phyloP scores from a whole-genome alignment of 2,797 vertebrate genomes.

The Lacerta agilis region DNA sequence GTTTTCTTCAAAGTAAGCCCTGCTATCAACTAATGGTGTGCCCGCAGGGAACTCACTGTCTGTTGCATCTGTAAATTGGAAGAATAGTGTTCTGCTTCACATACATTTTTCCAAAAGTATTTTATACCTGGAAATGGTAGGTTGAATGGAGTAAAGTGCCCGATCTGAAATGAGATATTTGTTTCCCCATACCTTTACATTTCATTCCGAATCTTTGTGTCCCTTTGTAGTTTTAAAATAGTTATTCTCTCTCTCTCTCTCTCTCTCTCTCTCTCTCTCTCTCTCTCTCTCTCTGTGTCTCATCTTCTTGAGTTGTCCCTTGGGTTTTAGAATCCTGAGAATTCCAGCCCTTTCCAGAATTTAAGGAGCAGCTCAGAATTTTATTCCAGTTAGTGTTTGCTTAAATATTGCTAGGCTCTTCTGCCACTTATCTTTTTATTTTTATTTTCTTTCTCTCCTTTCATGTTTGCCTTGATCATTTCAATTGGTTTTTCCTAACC shows the following conservation, averaged over 20 bases:
- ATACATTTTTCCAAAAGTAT: neutral
- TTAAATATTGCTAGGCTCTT: neutral
- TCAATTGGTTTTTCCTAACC: neutral
- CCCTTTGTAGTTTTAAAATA: neutral
- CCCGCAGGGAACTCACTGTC: neutral
- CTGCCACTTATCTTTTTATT: neutral
- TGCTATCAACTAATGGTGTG: neutral
- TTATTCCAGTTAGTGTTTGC: neutral
- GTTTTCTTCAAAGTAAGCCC: neutral
- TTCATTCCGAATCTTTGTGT: neutral
- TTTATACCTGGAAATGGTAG: neutral
- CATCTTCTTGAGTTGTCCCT: neutral
- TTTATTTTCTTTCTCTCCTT: neutral
- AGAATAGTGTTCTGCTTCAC: neutral
- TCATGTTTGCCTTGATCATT: neutral
- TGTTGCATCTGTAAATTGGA: neutral
- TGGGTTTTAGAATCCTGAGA: neutral
- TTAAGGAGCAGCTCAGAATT: neutral
- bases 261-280: too few species aligned
- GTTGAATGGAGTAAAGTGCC: neutral
- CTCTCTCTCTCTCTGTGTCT: neutral
- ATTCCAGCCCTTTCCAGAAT: neutral
- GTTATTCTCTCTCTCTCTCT: neutral
- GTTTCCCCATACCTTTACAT: neutral
- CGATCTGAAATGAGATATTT: too few species aligned